Conservation (phyloP, 2,113 vertebrate genomes). For the Regulus satrapa region DNA sequence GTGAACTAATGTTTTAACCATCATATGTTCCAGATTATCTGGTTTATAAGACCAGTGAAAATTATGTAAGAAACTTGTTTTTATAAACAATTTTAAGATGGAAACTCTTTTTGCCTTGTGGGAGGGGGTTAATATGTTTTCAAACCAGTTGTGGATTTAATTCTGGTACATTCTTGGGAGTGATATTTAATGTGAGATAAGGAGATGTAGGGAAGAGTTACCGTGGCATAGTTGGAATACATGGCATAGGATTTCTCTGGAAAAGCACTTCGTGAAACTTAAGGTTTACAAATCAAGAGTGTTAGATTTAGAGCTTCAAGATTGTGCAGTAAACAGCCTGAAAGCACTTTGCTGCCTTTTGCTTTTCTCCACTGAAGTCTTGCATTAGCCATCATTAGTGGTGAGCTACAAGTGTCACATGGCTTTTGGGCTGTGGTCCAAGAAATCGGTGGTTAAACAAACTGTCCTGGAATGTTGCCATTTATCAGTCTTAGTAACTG, state of each 20-base stretch:
- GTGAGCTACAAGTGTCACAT: not conserved
- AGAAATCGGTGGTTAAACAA: not conserved
- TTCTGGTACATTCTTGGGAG: not conserved
- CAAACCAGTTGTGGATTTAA: not conserved
- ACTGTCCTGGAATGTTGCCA: not conserved
- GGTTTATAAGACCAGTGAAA: not conserved
- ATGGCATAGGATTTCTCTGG: not conserved
- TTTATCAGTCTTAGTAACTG: not conserved
- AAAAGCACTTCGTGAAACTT: not conserved
- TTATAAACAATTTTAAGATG: not conserved
- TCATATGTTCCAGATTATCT: not conserved
- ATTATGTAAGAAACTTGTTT: not conserved
- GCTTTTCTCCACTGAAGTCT: not conserved
- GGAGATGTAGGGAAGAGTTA: not conserved
- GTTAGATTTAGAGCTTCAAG: not conserved
- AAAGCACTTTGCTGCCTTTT: not conserved
- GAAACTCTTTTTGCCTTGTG: not conserved
- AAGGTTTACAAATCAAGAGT: not conserved
- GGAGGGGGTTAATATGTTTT: not conserved
- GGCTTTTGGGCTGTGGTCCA: not conserved
- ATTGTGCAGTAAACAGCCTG: not conserved
- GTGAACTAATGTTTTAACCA: not conserved
- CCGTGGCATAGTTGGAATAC: accelerated
- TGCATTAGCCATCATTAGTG: not conserved
- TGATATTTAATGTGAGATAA: not conserved